phyloP scores from a whole-genome alignment of 2,888 invertebrate genomes.

The Sminthurides aquaticus region DNA sequence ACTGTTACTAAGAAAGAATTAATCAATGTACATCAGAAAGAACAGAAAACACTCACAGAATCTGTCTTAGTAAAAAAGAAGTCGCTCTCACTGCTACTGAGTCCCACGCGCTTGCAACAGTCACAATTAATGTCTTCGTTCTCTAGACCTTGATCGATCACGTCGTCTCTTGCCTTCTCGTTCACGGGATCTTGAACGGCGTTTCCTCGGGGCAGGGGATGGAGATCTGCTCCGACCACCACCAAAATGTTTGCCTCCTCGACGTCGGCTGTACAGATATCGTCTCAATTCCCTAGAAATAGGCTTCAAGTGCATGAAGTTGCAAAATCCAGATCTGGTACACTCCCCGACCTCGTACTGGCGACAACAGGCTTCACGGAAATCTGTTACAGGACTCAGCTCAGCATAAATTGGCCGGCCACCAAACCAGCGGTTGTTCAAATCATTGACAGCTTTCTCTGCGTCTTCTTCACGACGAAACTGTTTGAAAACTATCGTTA shows the following conservation, averaged over 20 bases:
- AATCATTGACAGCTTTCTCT: constrained; percentile 90
- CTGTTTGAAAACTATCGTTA: constrained; percentile 49
- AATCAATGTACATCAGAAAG: not conserved
- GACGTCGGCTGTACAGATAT: constrained; percentile 53
- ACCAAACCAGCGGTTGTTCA: constrained; percentile 99
- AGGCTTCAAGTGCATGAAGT: constrained; percentile 99
- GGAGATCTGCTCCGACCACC: constrained; percentile 30
- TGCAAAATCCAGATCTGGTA: constrained; percentile 97
- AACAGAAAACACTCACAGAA: not conserved
- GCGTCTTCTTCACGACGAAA: constrained; percentile 97
- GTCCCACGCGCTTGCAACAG: too few species aligned
- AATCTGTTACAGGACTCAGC: constrained; percentile 97
- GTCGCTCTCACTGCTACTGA: too few species aligned
- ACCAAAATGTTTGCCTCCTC: constrained; percentile 42
- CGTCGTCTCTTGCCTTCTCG: constrained; percentile 13
- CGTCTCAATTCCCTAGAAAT: constrained; percentile 89
- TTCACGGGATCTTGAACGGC: constrained; percentile 23
- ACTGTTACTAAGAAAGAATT: not conserved
- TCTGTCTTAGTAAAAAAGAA: too few species aligned
- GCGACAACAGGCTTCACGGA: constrained; percentile 96
- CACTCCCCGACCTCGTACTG: constrained; percentile 99
- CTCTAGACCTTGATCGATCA: constrained; percentile 2
- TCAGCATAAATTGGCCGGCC: constrained; percentile 97
- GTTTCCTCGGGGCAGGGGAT: constrained; percentile 29
- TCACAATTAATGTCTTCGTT: not conserved